phyloP scores from a whole-genome alignment of 2,797 vertebrate genomes.

The Caiman crocodilus region DNA sequence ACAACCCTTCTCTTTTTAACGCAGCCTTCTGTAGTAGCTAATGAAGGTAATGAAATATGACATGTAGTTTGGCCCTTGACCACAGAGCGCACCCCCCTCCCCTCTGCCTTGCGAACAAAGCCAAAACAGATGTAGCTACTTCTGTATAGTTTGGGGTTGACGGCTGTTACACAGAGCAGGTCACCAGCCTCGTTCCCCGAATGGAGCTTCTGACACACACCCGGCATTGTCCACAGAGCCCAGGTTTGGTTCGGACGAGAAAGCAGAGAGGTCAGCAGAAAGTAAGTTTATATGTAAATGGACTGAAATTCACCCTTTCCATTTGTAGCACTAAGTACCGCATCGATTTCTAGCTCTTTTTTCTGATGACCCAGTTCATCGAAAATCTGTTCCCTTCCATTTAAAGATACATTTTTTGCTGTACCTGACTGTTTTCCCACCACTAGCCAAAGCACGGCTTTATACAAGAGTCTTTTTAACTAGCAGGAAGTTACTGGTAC shows the following conservation, averaged over 20 bases:
- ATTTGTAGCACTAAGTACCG: rapidly evolving
- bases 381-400: not conserved
- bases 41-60: constrained; percentile 88
- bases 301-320: not conserved
- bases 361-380: not conserved
- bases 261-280: not conserved
- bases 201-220: constrained; percentile 61
- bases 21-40: constrained; percentile 82
- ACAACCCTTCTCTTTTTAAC: constrained; percentile 70
- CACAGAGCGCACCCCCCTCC: constrained; percentile 79
- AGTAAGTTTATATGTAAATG: not conserved
- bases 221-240: constrained; percentile 39
- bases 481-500: not conserved
- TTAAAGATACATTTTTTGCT: rapidly evolving
- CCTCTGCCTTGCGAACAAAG: constrained; percentile 82
- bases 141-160: constrained; percentile 75
- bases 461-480: not conserved
- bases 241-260: constrained; percentile 27
- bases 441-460: not conserved
- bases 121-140: constrained; percentile 83
- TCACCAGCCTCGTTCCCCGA: constrained; percentile 67
- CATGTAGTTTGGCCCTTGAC: constrained; percentile 87
- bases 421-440: not conserved
- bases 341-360: rapidly evolving
- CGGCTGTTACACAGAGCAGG: constrained; percentile 73